A percentile compares a stretch with the other conserved stretches of the same genome.
Conservation (phyloP, 2,113 vertebrate genomes). For the Toxotes chatareus region DNA sequence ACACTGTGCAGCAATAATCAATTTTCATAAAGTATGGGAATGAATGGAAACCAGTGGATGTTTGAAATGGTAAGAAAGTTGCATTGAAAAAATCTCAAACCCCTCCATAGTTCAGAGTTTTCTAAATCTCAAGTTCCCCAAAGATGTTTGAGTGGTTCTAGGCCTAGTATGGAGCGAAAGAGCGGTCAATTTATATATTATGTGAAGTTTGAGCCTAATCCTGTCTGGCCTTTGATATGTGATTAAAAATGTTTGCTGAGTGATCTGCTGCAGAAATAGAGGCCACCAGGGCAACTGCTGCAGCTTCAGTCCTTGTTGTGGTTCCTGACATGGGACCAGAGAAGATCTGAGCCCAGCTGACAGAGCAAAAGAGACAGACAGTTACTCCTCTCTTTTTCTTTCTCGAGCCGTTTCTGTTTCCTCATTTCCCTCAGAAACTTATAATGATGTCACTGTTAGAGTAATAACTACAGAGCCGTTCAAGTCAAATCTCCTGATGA, state of each 20-base stretch:
- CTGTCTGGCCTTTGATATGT: slow-evolving; percentile 64
- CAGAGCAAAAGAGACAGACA: slow-evolving; percentile 9
- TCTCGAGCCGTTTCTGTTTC: not conserved
- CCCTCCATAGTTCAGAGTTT: not conserved
- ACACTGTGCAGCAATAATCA: not conserved
- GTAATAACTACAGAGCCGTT: slow-evolving; percentile 30
- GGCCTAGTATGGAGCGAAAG: slow-evolving; percentile 10
- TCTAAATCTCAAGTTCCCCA: slow-evolving; percentile 1
- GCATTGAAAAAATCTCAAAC: not conserved
- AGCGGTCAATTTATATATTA: slow-evolving; percentile 51
- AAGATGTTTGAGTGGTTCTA: slow-evolving; percentile 28
- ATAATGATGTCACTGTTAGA: slow-evolving; percentile 21
- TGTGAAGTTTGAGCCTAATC: slow-evolving; percentile 60
- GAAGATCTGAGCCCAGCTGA: slow-evolving; percentile 33
- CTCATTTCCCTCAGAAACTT: not conserved
- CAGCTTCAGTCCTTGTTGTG: slow-evolving; percentile 60
- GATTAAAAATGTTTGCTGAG: slow-evolving; percentile 46
- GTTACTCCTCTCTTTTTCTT: not conserved
- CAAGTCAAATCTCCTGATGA: slow-evolving; percentile 52
- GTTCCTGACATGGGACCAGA: slow-evolving; percentile 50
- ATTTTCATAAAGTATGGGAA: not conserved
- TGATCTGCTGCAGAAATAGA: slow-evolving; percentile 54
- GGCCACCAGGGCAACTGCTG: slow-evolving; percentile 31
- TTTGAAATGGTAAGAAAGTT: not conserved
- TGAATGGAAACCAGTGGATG: not conserved